Percentiles rank a stretch among this genome's conserved stretches.
phyloP scores from a whole-genome alignment of 2,113 vertebrate genomes.

The Arizona elegans region DNA sequence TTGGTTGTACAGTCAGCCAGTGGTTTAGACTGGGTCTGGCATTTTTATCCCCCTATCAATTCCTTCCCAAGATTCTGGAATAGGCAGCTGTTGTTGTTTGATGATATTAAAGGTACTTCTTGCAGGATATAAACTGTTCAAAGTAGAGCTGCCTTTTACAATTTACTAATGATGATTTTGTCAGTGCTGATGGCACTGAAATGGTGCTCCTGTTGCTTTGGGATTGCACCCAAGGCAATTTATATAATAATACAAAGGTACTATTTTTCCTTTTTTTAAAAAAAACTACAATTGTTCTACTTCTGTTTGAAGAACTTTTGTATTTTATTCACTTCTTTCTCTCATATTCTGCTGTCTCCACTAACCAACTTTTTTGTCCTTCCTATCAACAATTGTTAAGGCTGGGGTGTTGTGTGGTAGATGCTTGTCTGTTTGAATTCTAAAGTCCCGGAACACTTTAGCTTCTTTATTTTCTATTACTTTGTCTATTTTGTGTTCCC shows the following conservation, averaged over 20 bases:
- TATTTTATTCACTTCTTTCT: neutral
- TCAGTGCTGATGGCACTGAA: neutral
- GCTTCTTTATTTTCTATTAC: neutral
- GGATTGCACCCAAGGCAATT: neutral
- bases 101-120: neutral
- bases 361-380: neutral
- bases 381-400: neutral
- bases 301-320: neutral
- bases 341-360: neutral
- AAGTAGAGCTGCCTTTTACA: neutral
- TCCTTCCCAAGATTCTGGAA: neutral
- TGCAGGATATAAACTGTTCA: neutral
- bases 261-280: neutral
- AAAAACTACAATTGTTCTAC: neutral
- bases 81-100: neutral
- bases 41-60: neutral
- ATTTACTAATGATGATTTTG: neutral
- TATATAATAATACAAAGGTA: neutral
- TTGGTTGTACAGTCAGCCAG: neutral
- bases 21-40: neutral
- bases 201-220: neutral
- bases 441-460: neutral
- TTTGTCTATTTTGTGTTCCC: neutral
- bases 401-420: neutral
- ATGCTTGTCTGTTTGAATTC: neutral